phyloP scores from a whole-genome alignment of 2,797 vertebrate species.

The Characodon lateralis region DNA sequence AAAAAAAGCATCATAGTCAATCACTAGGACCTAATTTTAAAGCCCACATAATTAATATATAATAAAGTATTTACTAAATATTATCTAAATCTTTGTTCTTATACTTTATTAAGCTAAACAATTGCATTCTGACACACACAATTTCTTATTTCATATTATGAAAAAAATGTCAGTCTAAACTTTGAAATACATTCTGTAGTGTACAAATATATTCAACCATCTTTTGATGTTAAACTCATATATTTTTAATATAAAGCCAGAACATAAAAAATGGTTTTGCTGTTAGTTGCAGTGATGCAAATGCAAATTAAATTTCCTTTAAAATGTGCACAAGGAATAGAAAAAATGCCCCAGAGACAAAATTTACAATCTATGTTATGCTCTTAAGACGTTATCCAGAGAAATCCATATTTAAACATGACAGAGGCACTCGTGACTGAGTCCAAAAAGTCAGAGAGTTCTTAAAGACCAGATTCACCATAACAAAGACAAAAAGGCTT shows the following conservation, averaged over 20 bases:
- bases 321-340: background rate
- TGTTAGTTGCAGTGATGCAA: background rate
- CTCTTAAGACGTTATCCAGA: constrained; percentile 4
- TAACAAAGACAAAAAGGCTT: constrained; percentile 49
- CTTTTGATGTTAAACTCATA: background rate
- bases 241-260: background rate
- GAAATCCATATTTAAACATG: constrained; percentile 27
- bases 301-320: background rate
- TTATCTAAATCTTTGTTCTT: background rate
- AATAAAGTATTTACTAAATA: background rate
- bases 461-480: constrained; percentile 48
- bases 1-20: too few relatives aligned
- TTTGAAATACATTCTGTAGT: background rate
- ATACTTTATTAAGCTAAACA: background rate
- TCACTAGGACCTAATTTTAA: background rate
- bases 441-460: constrained; percentile 38
- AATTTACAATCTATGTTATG: background rate
- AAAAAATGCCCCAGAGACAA: background rate
- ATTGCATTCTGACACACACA: too few relatives aligned
- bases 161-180: background rate
- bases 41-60: background rate
- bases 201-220: fast-evolving
- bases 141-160: background rate
- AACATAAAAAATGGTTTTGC: background rate
- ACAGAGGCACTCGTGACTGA: background rate